These are phyloP conservation scores for Montipora capricornis DNA, from an alignment of 64 coral and sea anemone genomes.

Conservation along the genomic window DNA sequence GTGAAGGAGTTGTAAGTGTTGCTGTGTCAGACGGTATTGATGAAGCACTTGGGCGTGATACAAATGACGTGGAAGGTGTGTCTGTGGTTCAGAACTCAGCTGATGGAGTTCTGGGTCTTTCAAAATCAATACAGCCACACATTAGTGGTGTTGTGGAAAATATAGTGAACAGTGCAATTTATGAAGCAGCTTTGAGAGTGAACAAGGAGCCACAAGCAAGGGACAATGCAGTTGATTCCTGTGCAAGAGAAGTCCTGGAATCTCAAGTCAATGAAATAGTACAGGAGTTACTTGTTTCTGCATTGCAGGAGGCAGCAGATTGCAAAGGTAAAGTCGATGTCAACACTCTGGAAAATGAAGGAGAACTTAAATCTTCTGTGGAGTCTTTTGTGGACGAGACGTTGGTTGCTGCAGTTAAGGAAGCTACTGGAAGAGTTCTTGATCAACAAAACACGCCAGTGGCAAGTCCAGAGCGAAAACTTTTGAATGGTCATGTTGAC, in stretches of 20 bases:
- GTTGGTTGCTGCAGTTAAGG: neutral
- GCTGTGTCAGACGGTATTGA: slow-evolving; percentile 64
- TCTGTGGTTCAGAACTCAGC: neutral
- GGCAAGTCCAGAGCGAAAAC: neutral
- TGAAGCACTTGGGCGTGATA: neutral
- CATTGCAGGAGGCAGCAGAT: slow-evolving; percentile 5
- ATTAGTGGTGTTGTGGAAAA: slow-evolving; percentile 58
- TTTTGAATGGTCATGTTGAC: slow-evolving; percentile 31
- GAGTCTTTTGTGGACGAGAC: neutral
- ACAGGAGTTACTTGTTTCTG: slow-evolving; percentile 29
- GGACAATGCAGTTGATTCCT: neutral
- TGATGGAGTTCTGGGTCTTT: neutral
- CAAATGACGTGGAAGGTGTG: neutral
- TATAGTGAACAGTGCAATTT: slow-evolving; percentile 71
- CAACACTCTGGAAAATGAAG: neutral
- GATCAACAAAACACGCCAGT: neutral
- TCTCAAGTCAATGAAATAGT: slow-evolving; percentile 20
- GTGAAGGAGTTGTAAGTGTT: slow-evolving; percentile 59
- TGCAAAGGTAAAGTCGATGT: neutral
- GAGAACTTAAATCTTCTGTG: neutral
- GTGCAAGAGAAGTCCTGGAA: neutral
- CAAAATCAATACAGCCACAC: slow-evolving; percentile 59
- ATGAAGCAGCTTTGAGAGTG: slow-evolving; percentile 55
- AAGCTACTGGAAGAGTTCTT: neutral
- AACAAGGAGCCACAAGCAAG: neutral